A percentile compares a stretch with the other conserved stretches of the same genome.
Evolutionary conservation across 1,140 invertebrate genomes (phyloP).

Genomic region (Anthonomus grandis): DNA sequence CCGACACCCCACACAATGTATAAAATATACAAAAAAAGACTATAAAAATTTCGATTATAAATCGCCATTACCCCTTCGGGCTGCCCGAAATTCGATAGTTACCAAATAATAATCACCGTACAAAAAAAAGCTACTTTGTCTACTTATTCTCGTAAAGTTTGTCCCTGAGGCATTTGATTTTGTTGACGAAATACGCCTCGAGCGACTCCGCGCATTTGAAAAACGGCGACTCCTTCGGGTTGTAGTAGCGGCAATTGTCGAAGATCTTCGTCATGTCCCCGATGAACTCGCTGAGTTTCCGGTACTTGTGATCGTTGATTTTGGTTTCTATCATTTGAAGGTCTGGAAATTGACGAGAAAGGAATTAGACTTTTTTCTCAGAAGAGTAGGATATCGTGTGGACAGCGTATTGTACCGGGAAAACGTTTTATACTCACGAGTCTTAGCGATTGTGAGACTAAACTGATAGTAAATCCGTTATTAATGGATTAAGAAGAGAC

Average conservation of each 20-base stretch:
- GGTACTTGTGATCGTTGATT: constrained; percentile 80
- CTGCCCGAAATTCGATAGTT: too few species aligned
- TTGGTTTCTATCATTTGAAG: constrained; percentile 88
- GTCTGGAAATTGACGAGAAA: constrained; percentile 64
- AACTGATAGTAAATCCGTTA: not conserved
- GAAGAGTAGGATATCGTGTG: not conserved
- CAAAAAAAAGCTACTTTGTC: too few species aligned
- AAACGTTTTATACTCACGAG: not conserved
- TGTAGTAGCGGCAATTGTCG: constrained; percentile 97
- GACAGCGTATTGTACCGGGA: too few species aligned
- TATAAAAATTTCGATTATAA: too few species aligned
- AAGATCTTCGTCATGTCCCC: constrained; percentile 98
- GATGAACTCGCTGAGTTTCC: constrained; percentile 89
- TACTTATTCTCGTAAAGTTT: constrained; percentile 63
- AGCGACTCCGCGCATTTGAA: constrained; percentile 92
- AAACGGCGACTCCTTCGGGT: constrained; percentile 91
- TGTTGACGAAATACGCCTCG: constrained; percentile 93
- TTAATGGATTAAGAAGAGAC: not conserved
- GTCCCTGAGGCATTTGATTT: constrained; percentile 81
- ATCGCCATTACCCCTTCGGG: too few species aligned
- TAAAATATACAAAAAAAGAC: too few species aligned
- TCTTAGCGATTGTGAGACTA: not conserved
- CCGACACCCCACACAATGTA: too few species aligned
- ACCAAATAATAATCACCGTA: too few species aligned
- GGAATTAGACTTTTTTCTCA: not conserved